A percentile compares a stretch with the other conserved stretches of the same genome.
Evolutionary conservation across 2,888 invertebrate species (phyloP).

Genomic region (Theodoxus fluviatilis): DNA sequence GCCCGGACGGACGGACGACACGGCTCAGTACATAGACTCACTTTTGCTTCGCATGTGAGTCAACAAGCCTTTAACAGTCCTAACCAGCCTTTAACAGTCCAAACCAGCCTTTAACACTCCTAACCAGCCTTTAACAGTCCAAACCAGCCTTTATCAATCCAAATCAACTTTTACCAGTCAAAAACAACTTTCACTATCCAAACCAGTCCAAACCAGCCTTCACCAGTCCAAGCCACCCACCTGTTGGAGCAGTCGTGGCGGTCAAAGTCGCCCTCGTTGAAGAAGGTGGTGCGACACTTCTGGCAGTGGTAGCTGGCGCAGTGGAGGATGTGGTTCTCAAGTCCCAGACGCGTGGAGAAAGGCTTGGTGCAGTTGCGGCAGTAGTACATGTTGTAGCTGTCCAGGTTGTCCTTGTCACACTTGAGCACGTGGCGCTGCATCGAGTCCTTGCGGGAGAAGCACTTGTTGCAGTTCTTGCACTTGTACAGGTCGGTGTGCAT

Average conservation of each 20-base stretch:
- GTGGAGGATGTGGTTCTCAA: slow-evolving; percentile 46
- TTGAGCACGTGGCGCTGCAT: slow-evolving; percentile 53
- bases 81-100: too few species aligned
- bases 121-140: too few species aligned
- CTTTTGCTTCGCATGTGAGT: too few species aligned
- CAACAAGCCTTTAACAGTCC: too few species aligned
- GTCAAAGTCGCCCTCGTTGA: slow-evolving; percentile 36
- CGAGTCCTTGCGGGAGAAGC: slow-evolving; percentile 57
- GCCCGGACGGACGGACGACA: too few species aligned
- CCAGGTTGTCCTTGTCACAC: slow-evolving; percentile 49
- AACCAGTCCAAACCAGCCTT: too few species aligned
- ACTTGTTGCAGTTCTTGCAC: slow-evolving; percentile 50
- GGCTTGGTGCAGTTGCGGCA: slow-evolving; percentile 58
- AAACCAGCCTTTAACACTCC: too few species aligned
- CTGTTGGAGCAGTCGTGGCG: slow-evolving; percentile 45
- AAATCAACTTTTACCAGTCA: too few species aligned
- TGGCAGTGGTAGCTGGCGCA: slow-evolving; percentile 51
- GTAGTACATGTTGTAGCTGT: slow-evolving; percentile 43
- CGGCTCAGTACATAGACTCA: too few species aligned
- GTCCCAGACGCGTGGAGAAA: slow-evolving; percentile 52
- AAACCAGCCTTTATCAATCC: too few species aligned
- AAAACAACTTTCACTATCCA: too few species aligned
- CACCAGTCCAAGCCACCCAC: too few species aligned
- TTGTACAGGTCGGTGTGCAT: slow-evolving; percentile 65
- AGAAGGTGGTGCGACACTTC: slow-evolving; percentile 42